Evolutionary conservation across 2,888 invertebrate genomes (phyloP), one percentile per base, ranked within the genome.

Genomic region (Dasysyrphus albostriatus): DNA sequence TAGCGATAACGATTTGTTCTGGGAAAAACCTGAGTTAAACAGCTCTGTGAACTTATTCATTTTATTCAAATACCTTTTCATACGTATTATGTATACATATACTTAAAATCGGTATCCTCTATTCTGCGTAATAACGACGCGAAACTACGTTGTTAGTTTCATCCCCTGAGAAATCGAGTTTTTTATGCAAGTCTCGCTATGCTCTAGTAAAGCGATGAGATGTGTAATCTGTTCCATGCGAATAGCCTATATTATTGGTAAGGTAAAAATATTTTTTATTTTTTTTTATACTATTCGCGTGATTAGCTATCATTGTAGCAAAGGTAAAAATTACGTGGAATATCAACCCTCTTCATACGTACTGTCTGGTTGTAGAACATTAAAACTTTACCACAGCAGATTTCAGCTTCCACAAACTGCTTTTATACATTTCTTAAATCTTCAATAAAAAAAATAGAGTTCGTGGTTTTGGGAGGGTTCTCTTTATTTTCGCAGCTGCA

Each of bases 401-500:
- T 85, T 82, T 82, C 85, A 85, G 82, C 77, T 87, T 82, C 85
- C 85, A 78, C 54, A 77, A 85, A 78, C 79, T 74, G 73, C 77
- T 73, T 73, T 59, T 69, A 61, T 49, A 59, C 14, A 14, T 59
- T 47, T 56, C 54, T 61, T 61, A 78, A 70, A 84, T 72, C 79
- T 51, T 75, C 47, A 75, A 75, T 69, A 77, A 65, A 67, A 69
- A 78, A 63, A 80, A 58, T 42, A 82, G 19, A 61, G 16, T 51
- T 83, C 83, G 74, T 83, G 78, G 80, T 79, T 78, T 75, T 79
- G 54, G 72, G 73, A 77, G 85, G 85, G 87, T 78, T 83, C 75
- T 42, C 29, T 83, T 75, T 87, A 87, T 87, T 87, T 87, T 87
- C 65, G 83, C 87, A 87, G 87, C 87, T 87, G 87, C 87, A 79